A percentile compares a stretch with the other conserved stretches of the same genome.
Conservation (phyloP, 1,140 invertebrate species). For the Teleogryllus occipitalis region DNA sequence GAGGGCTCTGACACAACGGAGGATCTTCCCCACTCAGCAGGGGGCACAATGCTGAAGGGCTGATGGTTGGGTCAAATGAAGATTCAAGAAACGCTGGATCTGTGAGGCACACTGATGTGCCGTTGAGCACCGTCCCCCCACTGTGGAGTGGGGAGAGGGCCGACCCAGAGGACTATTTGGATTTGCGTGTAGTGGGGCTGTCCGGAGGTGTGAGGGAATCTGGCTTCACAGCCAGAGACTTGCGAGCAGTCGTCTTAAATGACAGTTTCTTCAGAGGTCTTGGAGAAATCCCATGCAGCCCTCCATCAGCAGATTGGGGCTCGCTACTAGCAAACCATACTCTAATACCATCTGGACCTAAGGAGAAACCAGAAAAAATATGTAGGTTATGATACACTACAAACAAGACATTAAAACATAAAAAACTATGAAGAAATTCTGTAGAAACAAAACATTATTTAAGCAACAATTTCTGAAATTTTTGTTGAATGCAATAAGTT, state of each 20-base stretch:
- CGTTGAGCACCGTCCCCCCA: too few relatives aligned
- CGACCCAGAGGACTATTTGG: constrained; percentile 22
- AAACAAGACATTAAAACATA: background rate
- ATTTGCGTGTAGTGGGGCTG: constrained; percentile 28
- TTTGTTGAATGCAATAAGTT: too few relatives aligned
- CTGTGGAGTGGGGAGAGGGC: too few relatives aligned
- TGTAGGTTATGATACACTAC: constrained; percentile 13
- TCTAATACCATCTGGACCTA: constrained; percentile 18
- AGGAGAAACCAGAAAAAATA: constrained; percentile 1
- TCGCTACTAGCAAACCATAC: constrained; percentile 21
- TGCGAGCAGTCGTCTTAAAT: constrained; percentile 30
- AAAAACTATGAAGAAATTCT: constrained; percentile 9
- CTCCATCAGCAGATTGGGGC: constrained; percentile 25
- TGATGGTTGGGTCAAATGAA: too few relatives aligned
- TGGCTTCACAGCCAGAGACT: constrained; percentile 19
- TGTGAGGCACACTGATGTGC: too few relatives aligned
- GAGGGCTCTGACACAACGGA: too few relatives aligned
- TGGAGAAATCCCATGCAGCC: constrained; percentile 43
- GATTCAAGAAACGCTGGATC: too few relatives aligned
- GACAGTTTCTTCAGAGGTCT: constrained; percentile 45
- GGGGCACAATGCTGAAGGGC: too few relatives aligned
- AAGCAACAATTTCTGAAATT: too few relatives aligned
- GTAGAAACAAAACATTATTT: too few relatives aligned
- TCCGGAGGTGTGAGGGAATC: constrained; percentile 27
- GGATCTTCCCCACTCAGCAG: too few relatives aligned